These are phyloP conservation scores for Cryptoprocta ferox DNA, from an alignment of 2,797 vertebrate genomes.

Conservation along the genomic window DNA sequence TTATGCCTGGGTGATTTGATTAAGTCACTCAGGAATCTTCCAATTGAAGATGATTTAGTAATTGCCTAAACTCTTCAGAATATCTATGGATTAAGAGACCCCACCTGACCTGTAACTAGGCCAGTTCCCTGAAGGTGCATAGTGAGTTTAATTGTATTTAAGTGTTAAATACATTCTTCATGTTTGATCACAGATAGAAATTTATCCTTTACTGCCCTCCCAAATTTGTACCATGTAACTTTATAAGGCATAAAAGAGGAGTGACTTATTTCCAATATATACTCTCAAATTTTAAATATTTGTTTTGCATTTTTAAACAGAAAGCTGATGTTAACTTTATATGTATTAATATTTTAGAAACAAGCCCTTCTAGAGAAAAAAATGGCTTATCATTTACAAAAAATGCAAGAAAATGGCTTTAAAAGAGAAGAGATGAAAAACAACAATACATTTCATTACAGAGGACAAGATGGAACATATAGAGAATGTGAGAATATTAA, in stretches of 20 bases:
- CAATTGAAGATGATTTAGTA: background rate
- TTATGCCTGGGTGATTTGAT: background rate
- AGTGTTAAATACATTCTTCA: background rate
- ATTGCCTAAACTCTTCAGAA: background rate
- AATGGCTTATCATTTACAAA: conserved; percentile 83
- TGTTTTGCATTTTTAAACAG: background rate
- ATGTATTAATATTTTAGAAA: conserved; percentile 76
- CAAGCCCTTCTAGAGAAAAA: conserved; percentile 83
- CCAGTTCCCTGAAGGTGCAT: background rate
- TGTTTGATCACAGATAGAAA: conserved; percentile 5
- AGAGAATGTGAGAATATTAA: conserved; percentile 61
- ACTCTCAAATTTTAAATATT: background rate
- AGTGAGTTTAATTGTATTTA: background rate
- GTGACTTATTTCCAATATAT: background rate
- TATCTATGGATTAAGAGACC: background rate
- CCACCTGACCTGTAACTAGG: background rate
- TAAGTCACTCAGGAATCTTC: background rate
- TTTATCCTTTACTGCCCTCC: background rate
- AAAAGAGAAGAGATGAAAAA: conserved; percentile 65
- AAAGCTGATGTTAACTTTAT: conserved; percentile 42
- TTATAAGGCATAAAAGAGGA: background rate
- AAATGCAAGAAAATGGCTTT: conserved; percentile 70
- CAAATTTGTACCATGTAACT: background rate
- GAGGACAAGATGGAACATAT: conserved; percentile 27
- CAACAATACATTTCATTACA: conserved; percentile 7